A percentile compares a stretch with the other conserved stretches of the same genome.
phyloP scores from a whole-genome alignment of 2,888 invertebrate species.

The Pyrrhia umbra region DNA sequence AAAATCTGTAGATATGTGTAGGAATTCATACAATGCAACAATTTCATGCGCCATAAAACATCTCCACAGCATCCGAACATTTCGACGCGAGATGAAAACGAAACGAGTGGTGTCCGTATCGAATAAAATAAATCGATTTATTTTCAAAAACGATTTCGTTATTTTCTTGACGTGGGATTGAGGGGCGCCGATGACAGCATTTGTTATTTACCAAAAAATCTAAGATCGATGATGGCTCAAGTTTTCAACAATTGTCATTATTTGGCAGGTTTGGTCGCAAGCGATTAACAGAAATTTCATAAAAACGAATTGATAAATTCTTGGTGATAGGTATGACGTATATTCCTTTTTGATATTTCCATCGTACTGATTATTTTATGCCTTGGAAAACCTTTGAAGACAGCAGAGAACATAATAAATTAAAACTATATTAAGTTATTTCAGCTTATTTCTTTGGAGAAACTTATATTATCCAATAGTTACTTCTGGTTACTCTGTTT shows the following conservation, averaged over 20 bases:
- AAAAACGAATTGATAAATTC: neutral
- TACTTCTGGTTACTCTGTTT: neutral
- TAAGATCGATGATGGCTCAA: constrained; percentile 60
- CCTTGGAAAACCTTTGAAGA: too few species aligned
- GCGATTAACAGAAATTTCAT: neutral
- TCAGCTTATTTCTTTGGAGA: neutral
- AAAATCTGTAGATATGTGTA: constrained; percentile 81
- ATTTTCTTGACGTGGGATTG: constrained; percentile 81
- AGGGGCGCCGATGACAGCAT: constrained; percentile 75
- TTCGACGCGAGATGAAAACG: constrained; percentile 79
- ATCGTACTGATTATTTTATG: too few species aligned
- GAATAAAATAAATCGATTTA: constrained; percentile 89
- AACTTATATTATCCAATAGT: neutral
- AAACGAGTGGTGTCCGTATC: constrained; percentile 84
- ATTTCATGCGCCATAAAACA: constrained; percentile 90
- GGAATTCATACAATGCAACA: constrained; percentile 82
- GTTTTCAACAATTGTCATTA: constrained; percentile 53
- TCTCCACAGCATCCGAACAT: constrained; percentile 77
- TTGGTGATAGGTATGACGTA: neutral
- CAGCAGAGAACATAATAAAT: too few species aligned
- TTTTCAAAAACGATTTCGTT: constrained; percentile 86
- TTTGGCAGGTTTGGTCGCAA: constrained; percentile 12
- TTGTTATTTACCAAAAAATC: constrained; percentile 70
- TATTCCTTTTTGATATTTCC: neutral
- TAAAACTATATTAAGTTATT: neutral